Conservation (phyloP, 2,888 invertebrate genomes). For the Papilio demoleus region DNA sequence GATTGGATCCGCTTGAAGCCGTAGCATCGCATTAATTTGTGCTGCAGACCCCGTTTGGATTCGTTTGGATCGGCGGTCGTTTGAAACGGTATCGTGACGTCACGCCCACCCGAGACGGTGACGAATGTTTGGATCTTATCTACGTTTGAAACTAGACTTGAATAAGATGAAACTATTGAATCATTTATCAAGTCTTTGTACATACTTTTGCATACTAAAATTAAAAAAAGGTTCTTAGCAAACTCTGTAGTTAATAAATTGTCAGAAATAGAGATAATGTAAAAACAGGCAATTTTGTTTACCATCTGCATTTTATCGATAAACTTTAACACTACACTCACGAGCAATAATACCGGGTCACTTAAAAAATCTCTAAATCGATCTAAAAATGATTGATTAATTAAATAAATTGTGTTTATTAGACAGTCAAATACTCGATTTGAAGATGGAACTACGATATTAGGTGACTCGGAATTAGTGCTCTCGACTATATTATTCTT, state of each 20-base stretch:
- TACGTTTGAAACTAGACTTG: neutral
- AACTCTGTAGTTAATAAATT: no score
- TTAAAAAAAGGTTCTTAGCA: neutral
- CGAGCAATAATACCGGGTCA: no score
- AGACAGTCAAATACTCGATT: no score
- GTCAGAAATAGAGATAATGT: no score
- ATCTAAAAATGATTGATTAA: no score
- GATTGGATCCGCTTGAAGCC: constrained; percentile 35
- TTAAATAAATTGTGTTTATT: no score
- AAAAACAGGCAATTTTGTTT: neutral
- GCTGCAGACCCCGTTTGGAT: constrained; percentile 20
- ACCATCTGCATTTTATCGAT: no score
- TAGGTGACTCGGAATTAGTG: no score
- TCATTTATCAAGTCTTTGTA: neutral
- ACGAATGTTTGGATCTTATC: constrained; percentile 23
- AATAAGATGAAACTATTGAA: neutral
- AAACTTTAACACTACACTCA: no score
- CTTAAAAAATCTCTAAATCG: no score
- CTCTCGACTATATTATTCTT: no score
- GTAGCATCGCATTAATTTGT: constrained; percentile 34
- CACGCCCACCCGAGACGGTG: constrained; percentile 38
- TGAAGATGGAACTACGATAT: no score
- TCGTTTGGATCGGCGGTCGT: constrained; percentile 24
- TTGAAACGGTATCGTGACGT: constrained; percentile 28
- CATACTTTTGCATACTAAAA: neutral